Base-by-base conservation (phyloP, 2,797 vertebrate species). In the Hoplostethus atlanticus region DNA sequence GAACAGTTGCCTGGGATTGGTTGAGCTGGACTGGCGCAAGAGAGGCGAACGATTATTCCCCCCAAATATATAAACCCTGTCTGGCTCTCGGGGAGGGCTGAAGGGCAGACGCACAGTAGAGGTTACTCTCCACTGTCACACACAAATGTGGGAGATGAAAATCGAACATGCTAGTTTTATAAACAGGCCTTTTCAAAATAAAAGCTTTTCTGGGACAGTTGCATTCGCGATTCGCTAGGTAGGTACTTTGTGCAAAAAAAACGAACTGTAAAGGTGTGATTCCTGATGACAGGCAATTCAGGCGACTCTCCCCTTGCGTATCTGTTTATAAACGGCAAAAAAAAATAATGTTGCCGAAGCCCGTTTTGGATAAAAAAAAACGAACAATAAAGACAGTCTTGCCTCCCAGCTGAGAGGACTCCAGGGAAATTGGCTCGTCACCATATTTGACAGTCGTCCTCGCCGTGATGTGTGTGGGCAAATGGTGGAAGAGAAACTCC, bases 381-480 rank as follows among this genome's bases (percentile, higher is more conserved):
- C 47, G 52, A 12, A 34, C 15, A 9, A 61, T 66, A 30, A 53
- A 65, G 57, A 70, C 12, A 6, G 71, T 64, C 48, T 50, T 1
- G 51, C 34, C 3, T 76, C 71, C 47, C 55, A 64, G 50, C 36
- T 84, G 64, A 84, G 54, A 60, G 53, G n/a, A 50, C 44, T 76
- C 71, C 63, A 31, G 71, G 60, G 30, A 79, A 79, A 85, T 61
- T 67, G 79, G 51, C 76, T 76, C 30, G 4, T 79, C 64, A 56
- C 12, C 13, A 3, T 68, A 47, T 83, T 38, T 80, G 83, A 57
- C 80, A 55, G 64, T 72, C 74, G 73, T 74, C 70, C 69, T 76
- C 2, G 52, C 60, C 31, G 65, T 68, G 60, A 79, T 64, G 64
- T 64, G 64, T 78, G 52, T 25, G 68, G 54, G 31, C 30, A 25